phyloP scores from a whole-genome alignment of 2,797 vertebrate genomes.

The Gymnoscopelus microlampas region DNA sequence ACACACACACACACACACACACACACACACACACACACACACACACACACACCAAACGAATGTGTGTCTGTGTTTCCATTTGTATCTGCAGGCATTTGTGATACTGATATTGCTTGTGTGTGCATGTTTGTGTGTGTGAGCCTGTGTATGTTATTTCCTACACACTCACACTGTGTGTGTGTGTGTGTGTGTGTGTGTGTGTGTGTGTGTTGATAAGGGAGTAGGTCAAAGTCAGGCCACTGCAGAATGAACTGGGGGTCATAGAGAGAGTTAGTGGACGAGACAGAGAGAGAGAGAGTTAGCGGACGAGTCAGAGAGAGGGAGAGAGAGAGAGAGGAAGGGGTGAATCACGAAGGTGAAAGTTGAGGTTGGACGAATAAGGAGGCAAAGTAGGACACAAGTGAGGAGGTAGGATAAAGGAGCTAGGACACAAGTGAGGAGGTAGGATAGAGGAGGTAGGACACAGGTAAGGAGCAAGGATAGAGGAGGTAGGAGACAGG shows the following conservation, averaged over 20 bases:
- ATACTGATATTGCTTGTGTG: too few relatives aligned
- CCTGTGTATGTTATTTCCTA: too few relatives aligned
- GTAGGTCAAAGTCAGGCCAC: conserved; percentile 64
- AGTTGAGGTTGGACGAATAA: conserved; percentile 3
- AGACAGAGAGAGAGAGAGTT: conserved; percentile 26
- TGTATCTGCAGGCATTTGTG: too few relatives aligned
- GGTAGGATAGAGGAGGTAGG: conserved; percentile 28
- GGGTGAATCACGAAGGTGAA: conserved; percentile 40
- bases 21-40: too few relatives aligned
- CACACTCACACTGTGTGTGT: too few relatives aligned
- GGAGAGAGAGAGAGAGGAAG: conserved; percentile 6
- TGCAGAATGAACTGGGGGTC: conserved; percentile 57
- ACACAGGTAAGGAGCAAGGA: not conserved
- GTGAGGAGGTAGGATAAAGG: not conserved
- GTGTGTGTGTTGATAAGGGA: conserved; percentile 46
- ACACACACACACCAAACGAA: too few relatives aligned
- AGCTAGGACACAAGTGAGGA: not conserved
- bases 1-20: too few relatives aligned
- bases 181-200: conserved; percentile 12
- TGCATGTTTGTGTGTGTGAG: too few relatives aligned
- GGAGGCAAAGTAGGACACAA: conserved; percentile 8
- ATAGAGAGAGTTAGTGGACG: conserved; percentile 24
- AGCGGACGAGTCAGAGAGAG: conserved; percentile 43
- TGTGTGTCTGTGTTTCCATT: too few relatives aligned
- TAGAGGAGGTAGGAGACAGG: not conserved